Base-by-base conservation (phyloP, 2,888 invertebrate genomes). In the Cataglyphis rosenhaueri region DNA sequence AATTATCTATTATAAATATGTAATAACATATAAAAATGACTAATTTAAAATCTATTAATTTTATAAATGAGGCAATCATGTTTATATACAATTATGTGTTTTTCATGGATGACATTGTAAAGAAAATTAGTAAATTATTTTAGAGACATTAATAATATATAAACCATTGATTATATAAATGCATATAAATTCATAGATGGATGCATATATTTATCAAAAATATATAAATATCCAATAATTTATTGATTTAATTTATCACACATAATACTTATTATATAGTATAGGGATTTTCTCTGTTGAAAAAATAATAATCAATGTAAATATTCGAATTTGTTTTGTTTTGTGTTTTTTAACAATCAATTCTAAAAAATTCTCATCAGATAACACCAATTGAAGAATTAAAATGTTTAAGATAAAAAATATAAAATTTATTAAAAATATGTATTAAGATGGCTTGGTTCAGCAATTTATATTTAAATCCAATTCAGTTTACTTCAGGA, bases 41-140 rank as follows among this genome's bases (percentile, higher is more conserved):
- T 44, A 4, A n/a, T 73, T 59, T 8, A n/a, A 59, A 59, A 59
- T 64, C 18, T 55, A 73, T 74, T 61, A 38, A 38, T 48, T 38
- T 35, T 32, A 52, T 65, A 75, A 64, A 18, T 3, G n/a, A 81
- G 73, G 88, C 88, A 87, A 87, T 62, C 88, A 87, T 87, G 81
- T 79, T 88, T 81, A 86, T 74, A 52, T 75, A 55, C 15, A 32
- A 18, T n/a, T 57, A 32, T 25, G 65, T n/a, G 1, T 8, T 62
- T 71, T 48, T 57, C 15, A 57, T 3, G 32, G 2, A 61, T 38
- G 18, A 48, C 5, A 38, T 76, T 38, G 4, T 21, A 29, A n/a
- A 62, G 0, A 55, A 59, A 41, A 21, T 59, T 81, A 38, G 38
- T 66, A 41, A 0, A 48, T 1, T 48, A 79, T 61, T 38, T 62